phyloP scores from a whole-genome alignment of 2,888 invertebrate genomes.

The Carterocephalus palaemon region DNA sequence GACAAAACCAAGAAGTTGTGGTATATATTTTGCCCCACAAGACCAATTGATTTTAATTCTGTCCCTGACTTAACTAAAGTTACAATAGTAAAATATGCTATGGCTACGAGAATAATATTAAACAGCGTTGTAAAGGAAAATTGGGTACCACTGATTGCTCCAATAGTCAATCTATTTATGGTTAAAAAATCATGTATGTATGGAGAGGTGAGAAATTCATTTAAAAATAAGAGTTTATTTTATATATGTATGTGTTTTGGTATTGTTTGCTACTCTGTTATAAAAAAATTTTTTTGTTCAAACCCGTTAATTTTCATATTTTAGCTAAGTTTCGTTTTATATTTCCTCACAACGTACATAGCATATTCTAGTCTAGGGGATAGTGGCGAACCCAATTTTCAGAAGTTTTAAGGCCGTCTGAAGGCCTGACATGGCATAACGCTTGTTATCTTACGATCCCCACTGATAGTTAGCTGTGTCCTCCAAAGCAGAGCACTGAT shows the following conservation, averaged over 20 bases:
- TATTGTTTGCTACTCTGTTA: no score
- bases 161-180: conserved; percentile 10
- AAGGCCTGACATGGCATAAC: no score
- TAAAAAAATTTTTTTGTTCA: no score
- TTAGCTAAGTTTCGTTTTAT: no score
- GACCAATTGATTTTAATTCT: conserved; percentile 8
- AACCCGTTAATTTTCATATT: no score
- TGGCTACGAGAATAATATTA: conserved; percentile 42
- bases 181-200: conserved; percentile 7
- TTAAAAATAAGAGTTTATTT: conserved; percentile 1
- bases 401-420: no score
- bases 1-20: conserved; percentile 5
- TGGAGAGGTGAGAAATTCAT: conserved; percentile 45
- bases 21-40: conserved; percentile 9
- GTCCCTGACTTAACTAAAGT: conserved; percentile 30
- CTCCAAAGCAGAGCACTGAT: no score
- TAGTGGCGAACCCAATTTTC: no score
- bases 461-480: no score
- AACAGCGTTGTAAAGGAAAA: conserved; percentile 40
- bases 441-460: no score
- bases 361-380: no score
- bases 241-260: not conserved
- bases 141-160: conserved; percentile 33
- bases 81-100: conserved; percentile 47
- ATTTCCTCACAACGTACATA: no score